A percentile compares a stretch with the other conserved stretches of the same genome.
phyloP scores from a whole-genome alignment of 2,888 invertebrate species.

The Venustoraphidia nigricollis region DNA sequence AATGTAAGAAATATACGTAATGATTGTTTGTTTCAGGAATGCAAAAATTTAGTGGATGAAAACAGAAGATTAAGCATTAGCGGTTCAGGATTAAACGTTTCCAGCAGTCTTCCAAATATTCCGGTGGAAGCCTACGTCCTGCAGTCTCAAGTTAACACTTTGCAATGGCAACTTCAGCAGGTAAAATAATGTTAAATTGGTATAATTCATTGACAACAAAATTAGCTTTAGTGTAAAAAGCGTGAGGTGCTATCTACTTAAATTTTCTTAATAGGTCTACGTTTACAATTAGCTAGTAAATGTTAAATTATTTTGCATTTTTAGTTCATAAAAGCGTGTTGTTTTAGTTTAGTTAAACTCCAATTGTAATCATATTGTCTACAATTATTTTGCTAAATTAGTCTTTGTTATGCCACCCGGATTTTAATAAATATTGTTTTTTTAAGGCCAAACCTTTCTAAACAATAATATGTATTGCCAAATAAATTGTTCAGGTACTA shows the following conservation, averaged over 20 bases:
- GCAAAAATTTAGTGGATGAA: constrained; percentile 27
- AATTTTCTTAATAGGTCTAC: no score
- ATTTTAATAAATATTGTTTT: background rate
- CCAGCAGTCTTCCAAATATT: constrained; percentile 23
- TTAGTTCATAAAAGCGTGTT: no score
- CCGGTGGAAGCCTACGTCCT: constrained; percentile 42
- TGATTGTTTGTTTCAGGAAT: constrained; percentile 25
- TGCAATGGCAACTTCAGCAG: constrained; percentile 60
- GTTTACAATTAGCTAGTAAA: no score
- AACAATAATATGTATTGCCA: background rate
- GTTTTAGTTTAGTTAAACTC: no score
- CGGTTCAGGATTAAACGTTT: constrained; percentile 6
- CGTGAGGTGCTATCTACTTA: no score
- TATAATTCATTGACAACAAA: no score
- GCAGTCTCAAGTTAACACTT: constrained; percentile 50
- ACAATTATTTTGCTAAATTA: no score
- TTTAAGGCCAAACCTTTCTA: background rate
- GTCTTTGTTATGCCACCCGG: background rate
- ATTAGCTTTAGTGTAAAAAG: no score
- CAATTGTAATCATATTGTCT: no score
- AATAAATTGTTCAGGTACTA: no score
- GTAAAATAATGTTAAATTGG: constrained; percentile 26
- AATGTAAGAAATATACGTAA: no score
- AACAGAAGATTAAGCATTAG: constrained; percentile 26
- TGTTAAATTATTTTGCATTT: no score